These are phyloP conservation scores for Acinonyx jubatus DNA, from an alignment of 2,113 vertebrate species.

Conservation along the genomic window DNA sequence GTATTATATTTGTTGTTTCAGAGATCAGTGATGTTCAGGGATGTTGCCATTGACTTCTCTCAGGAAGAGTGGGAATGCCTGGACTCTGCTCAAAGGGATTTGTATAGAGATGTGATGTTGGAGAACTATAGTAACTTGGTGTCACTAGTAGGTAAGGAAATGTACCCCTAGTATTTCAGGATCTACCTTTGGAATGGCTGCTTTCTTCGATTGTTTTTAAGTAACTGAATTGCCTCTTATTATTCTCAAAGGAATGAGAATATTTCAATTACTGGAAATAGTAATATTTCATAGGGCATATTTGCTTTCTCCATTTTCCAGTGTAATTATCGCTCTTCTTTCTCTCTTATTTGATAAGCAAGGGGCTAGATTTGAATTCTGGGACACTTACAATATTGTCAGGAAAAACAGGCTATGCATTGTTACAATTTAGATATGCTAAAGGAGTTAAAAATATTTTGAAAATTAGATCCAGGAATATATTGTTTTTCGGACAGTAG, in stretches of 20 bases:
- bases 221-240: slow-evolving; percentile 29
- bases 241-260: slow-evolving; percentile 17
- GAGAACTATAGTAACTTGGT: slow-evolving; percentile 70
- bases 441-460: background rate
- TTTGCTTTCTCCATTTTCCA: slow-evolving; percentile 7
- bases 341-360: background rate
- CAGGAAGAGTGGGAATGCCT: slow-evolving; percentile 70
- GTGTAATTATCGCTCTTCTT: background rate
- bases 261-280: slow-evolving; percentile 23
- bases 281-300: background rate
- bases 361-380: background rate
- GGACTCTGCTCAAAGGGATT: slow-evolving; percentile 56
- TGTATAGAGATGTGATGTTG: slow-evolving; percentile 72
- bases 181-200: slow-evolving; percentile 11
- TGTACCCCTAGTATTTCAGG: background rate
- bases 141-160: slow-evolving; percentile 63
- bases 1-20: slow-evolving; percentile 58
- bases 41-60: slow-evolving; percentile 70
- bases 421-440: slow-evolving; percentile 8
- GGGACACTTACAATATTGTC: background rate
- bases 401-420: background rate
- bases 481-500: background rate
- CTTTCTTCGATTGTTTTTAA: slow-evolving; percentile 27
- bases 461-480: background rate
- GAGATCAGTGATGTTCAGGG: slow-evolving; percentile 62